Base-by-base conservation (phyloP, 2,113 vertebrate species). In the Natator depressus region DNA sequence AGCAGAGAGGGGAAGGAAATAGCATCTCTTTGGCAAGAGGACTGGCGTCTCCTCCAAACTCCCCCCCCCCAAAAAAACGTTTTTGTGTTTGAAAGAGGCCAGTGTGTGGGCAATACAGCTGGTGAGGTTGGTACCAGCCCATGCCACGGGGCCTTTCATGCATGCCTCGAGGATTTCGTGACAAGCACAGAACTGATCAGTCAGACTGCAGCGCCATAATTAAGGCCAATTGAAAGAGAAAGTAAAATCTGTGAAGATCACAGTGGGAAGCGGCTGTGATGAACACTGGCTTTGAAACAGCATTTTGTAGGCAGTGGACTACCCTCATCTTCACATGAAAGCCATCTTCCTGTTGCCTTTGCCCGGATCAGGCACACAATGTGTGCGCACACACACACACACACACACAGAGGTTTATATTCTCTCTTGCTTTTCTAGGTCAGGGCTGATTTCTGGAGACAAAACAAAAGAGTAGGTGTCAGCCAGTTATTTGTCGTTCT, bases 161-260 rank as follows among this genome's bases (percentile, higher is more conserved):
- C 29, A 42, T 53, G 96, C 97, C 93, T 96, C 85, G 93, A 96
- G 94, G 96, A 94, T 95, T 95, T 95, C 91, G 87, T 90, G 95
- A 96, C 94, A 93, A 96, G 96, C 96, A 96, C 84, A 95, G 95
- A 96, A 95, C 93, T 90, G 93, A 97, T 95, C 91, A 87, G 95
- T 87, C 95, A 88, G 93, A 91, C 96, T 95, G 96, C 91, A 88
- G 95, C 78, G 84, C 93, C 89, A 49, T 95, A 97, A 97, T 97
- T 96, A 98, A 95, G 97, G 95, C 95, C 95, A 97, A 97, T 95
- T 96, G 97, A 93, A 95, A 95, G 95, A 95, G 94, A 97, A 95
- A 96, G 97, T 97, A 94, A 92, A 92, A 96, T 93, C 96, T 85
- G 75, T 29, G 91, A 96, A 92, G 95, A 95, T 92, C 96, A 84